These are phyloP conservation scores for Sterna hirundo DNA, from an alignment of 2,113 vertebrate species.

Conservation along the genomic window DNA sequence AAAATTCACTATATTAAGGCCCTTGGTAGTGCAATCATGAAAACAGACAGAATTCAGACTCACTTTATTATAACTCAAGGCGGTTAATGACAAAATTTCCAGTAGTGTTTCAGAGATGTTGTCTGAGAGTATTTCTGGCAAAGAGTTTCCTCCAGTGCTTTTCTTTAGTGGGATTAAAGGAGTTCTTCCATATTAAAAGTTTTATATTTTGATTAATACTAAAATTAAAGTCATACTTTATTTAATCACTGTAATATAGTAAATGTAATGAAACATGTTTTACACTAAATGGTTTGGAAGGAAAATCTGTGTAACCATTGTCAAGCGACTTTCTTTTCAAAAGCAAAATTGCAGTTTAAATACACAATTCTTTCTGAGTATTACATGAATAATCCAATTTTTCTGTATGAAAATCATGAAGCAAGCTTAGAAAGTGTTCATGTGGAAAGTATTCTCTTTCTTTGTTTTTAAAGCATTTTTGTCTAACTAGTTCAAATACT, in stretches of 20 bases:
- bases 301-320: not conserved
- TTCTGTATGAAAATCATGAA: not conserved
- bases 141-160: not conserved
- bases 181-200: not conserved
- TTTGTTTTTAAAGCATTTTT: not conserved
- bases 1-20: not conserved
- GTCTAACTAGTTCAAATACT: not conserved
- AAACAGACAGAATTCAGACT: not conserved
- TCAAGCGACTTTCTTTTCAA: not conserved
- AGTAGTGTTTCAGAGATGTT: not conserved
- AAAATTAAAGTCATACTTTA: constrained; percentile 4
- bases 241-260: not conserved
- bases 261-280: constrained; percentile 1
- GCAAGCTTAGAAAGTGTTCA: not conserved
- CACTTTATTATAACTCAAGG: not conserved
- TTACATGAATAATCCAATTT: not conserved
- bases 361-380: not conserved
- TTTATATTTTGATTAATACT: not conserved
- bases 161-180: not conserved
- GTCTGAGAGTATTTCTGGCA: not conserved
- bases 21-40: not conserved
- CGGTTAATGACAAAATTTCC: constrained; percentile 4
- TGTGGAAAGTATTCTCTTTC: not conserved
- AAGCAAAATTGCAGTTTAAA: not conserved
- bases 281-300: not conserved